Evolutionary conservation across 2,113 vertebrate genomes (phyloP).

Genomic region (Phylloscopus trochiloides): DNA sequence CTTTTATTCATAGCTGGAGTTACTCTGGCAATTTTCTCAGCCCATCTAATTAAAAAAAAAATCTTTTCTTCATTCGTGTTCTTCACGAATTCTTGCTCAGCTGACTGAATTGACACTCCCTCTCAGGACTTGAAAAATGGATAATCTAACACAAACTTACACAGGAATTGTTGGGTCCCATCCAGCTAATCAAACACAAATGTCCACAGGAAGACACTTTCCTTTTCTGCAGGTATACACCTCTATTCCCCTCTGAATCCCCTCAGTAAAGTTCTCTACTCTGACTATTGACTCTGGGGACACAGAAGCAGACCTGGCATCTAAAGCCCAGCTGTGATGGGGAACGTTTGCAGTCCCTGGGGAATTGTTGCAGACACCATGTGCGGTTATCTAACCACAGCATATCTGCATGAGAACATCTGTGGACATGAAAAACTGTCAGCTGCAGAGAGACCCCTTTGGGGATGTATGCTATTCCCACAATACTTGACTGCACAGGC

Average conservation of each 20-base stretch:
- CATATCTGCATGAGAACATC: background rate
- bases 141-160: background rate
- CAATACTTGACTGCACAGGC: background rate
- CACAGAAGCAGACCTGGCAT: background rate
- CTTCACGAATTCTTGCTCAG: background rate
- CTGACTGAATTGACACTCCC: background rate
- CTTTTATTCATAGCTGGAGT: background rate
- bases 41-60: background rate
- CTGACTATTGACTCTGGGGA: fast-evolving
- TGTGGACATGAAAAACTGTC: background rate
- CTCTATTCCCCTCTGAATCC: background rate
- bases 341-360: background rate
- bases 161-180: background rate
- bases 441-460: background rate
- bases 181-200: background rate
- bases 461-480: background rate
- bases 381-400: background rate
- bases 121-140: background rate
- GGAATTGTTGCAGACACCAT: background rate
- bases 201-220: background rate
- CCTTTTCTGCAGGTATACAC: background rate
- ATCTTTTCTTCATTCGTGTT: background rate
- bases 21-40: background rate
- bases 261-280: background rate
- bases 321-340: background rate